Conservation (phyloP, 2,113 vertebrate species). For the Amphilophus citrinellus region DNA sequence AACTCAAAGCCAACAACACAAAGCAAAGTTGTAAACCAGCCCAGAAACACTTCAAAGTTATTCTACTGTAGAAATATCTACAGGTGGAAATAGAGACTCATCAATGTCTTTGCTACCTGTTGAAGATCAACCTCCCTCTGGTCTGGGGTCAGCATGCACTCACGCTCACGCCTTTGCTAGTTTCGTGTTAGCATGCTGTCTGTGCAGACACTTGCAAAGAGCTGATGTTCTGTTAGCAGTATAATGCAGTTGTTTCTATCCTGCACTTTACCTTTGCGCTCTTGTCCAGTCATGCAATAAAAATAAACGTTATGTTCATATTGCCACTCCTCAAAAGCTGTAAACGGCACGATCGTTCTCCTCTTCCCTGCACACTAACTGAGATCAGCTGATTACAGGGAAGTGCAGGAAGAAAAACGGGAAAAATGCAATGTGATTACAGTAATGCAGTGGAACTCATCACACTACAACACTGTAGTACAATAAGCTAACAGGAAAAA, state of each 20-base stretch:
- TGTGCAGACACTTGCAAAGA: neutral
- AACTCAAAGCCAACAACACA: no score
- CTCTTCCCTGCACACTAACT: neutral
- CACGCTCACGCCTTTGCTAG: neutral
- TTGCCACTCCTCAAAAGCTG: accelerated
- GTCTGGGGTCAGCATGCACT: neutral
- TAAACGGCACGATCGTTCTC: neutral
- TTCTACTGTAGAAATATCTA: no score
- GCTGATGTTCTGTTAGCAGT: neutral
- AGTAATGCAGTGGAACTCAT: neutral
- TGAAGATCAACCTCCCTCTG: neutral
- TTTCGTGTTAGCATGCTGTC: neutral
- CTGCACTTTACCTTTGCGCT: neutral
- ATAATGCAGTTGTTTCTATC: neutral
- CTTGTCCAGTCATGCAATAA: neutral
- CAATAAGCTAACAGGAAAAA: neutral
- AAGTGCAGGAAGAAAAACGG: neutral
- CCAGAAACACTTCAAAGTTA: no score
- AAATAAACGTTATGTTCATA: neutral
- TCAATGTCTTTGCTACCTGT: neutral
- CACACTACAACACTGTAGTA: neutral
- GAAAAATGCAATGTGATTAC: neutral
- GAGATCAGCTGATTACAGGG: accelerated
- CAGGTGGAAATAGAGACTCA: neutral
- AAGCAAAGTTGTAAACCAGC: no score